phyloP scores from a whole-genome alignment of 2,797 vertebrate species.

The Anguilla anguilla region DNA sequence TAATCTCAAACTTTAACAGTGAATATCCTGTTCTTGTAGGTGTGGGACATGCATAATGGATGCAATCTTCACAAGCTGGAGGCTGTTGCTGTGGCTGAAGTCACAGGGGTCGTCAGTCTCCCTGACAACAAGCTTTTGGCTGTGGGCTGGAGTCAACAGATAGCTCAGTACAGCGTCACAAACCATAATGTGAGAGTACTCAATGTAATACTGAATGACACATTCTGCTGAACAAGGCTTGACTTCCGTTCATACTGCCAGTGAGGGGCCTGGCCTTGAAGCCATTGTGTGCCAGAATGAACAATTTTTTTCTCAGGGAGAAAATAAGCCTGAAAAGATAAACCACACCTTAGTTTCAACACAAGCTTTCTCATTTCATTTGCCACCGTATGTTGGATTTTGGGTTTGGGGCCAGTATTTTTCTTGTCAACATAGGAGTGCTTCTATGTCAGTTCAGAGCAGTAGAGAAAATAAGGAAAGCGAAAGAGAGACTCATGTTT shows the following conservation, averaged over 20 bases:
- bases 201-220: not conserved
- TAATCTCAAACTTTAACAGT: not conserved
- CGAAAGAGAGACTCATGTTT: slow-evolving; percentile 26
- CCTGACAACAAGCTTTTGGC: slow-evolving; percentile 61
- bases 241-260: not conserved
- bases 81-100: slow-evolving; percentile 59
- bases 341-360: slow-evolving; percentile 44
- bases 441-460: slow-evolving; percentile 41
- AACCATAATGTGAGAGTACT: slow-evolving; percentile 45
- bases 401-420: slow-evolving; percentile 24
- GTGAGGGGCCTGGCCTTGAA: slow-evolving; percentile 20
- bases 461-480: slow-evolving; percentile 8
- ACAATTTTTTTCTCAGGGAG: slow-evolving; percentile 34
- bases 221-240: not conserved
- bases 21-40: slow-evolving; percentile 47
- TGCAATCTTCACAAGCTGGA: slow-evolving; percentile 73
- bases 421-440: slow-evolving; percentile 27
- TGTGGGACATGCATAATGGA: slow-evolving; percentile 73
- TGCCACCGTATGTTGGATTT: slow-evolving; percentile 39
- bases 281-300: slow-evolving; percentile 35
- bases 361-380: slow-evolving; percentile 38
- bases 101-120: slow-evolving; percentile 66
- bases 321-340: slow-evolving; percentile 31
- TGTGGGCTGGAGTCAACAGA: slow-evolving; percentile 66
- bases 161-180: slow-evolving; percentile 63